Evolutionary conservation across 2,888 invertebrate species (phyloP).

Genomic region (Mesorhabditis belari): DNA sequence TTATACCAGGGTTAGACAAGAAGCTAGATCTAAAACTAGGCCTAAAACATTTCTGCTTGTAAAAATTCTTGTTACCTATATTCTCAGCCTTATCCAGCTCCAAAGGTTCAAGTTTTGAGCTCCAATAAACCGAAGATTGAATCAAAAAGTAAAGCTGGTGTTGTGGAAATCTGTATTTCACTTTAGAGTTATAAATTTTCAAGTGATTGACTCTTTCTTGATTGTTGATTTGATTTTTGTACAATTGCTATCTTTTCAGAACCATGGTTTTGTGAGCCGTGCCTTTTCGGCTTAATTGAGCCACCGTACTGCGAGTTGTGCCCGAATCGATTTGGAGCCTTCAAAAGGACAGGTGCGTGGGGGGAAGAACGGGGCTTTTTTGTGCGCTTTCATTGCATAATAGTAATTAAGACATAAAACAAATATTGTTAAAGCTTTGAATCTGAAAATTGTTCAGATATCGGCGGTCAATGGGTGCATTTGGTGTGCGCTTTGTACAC

Average conservation of each 20-base stretch:
- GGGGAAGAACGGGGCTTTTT: neutral
- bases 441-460: constrained; percentile 18
- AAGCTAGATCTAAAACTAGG: too few species aligned
- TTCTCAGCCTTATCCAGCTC: too few species aligned
- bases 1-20: constrained; percentile 69
- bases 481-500: constrained; percentile 93
- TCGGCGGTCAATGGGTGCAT: constrained; percentile 74
- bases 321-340: constrained; percentile 79
- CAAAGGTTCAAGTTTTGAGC: too few species aligned
- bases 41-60: too few species aligned
- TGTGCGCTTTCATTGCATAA: neutral
- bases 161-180: too few species aligned
- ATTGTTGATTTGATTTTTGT: neutral
- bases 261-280: constrained; percentile 99
- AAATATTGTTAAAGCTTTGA: neutral
- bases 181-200: neutral
- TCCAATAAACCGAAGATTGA: too few species aligned
- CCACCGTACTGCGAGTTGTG: constrained; percentile 88
- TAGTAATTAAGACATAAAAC: neutral
- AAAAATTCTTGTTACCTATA: too few species aligned
- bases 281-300: constrained; percentile 56
- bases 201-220: neutral
- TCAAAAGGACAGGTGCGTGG: constrained; percentile 68
- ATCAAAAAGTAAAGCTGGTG: too few species aligned
- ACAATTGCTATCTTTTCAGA: constrained; percentile 58